Conservation (phyloP, 2,888 invertebrate species). For the Apeira syringaria region DNA sequence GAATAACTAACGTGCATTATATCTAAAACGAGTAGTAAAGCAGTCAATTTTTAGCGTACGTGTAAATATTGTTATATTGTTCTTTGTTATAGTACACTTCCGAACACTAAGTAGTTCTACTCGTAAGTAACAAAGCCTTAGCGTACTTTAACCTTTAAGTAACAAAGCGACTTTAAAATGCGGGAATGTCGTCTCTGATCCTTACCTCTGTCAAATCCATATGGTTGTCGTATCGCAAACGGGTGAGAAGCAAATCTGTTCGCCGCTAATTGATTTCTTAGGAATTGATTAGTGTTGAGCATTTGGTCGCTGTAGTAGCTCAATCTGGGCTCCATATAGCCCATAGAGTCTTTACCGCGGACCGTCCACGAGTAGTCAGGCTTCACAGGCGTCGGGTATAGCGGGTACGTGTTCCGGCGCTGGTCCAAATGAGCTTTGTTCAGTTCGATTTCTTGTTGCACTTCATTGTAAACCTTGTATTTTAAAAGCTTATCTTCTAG, state of each 20-base stretch:
- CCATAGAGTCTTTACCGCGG: conserved; percentile 49
- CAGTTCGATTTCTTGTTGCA: conserved; percentile 50
- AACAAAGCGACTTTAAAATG: too few species aligned
- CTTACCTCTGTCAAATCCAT: conserved; percentile 71
- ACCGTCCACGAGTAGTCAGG: conserved; percentile 56
- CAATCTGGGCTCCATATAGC: conserved; percentile 49
- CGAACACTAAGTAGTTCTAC: too few species aligned
- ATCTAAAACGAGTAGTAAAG: too few species aligned
- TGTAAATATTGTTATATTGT: too few species aligned
- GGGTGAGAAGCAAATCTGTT: conserved; percentile 60
- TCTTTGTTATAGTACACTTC: too few species aligned
- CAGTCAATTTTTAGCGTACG: too few species aligned
- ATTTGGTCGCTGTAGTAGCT: conserved; percentile 65
- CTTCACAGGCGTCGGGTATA: conserved; percentile 67
- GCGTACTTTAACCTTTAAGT: too few species aligned
- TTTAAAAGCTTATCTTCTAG: conserved; percentile 35
- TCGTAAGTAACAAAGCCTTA: too few species aligned
- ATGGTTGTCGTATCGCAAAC: conserved; percentile 59
- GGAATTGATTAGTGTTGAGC: conserved; percentile 58
- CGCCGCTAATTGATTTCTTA: conserved; percentile 61
- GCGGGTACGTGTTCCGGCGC: conserved; percentile 64
- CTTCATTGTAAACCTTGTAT: conserved; percentile 48
- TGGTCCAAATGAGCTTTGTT: conserved; percentile 51
- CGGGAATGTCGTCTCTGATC: too few species aligned
- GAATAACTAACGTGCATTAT: too few species aligned